Conservation (phyloP, 2,888 invertebrate genomes). For the Thera britannica region DNA sequence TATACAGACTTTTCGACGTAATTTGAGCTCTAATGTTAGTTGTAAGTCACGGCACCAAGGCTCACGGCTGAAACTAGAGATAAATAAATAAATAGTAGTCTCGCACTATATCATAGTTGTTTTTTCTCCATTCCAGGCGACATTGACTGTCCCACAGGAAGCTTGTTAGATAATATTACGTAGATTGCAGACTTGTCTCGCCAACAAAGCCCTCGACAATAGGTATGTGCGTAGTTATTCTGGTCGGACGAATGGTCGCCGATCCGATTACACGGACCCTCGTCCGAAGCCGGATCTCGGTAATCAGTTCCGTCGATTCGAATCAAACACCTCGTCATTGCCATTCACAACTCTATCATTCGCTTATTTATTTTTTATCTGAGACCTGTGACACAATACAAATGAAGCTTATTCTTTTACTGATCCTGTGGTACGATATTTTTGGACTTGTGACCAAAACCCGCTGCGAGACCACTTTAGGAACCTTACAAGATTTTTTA, state of each 20-base stretch:
- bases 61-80: constrained; percentile 2
- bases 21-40: constrained; percentile 1
- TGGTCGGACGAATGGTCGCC: constrained; percentile 41
- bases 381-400: too few species aligned
- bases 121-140: constrained; percentile 1
- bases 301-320: constrained; percentile 55
- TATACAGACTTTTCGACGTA: constrained; percentile 4
- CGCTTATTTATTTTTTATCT: neutral
- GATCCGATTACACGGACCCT: constrained; percentile 59
- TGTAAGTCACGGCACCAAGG: constrained; percentile 2
- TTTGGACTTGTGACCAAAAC: too few species aligned
- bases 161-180: constrained; percentile 51
- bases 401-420: too few species aligned
- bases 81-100: neutral
- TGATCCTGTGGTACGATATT: too few species aligned
- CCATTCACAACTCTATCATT: constrained; percentile 10
- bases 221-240: constrained; percentile 9
- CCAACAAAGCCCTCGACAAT: constrained; percentile 19
- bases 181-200: constrained; percentile 14
- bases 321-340: constrained; percentile 21
- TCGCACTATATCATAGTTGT: neutral
- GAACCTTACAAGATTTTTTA: too few species aligned
- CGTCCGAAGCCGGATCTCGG: constrained; percentile 53
- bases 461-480: too few species aligned
- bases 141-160: constrained; percentile 6